A percentile compares a stretch with the other conserved stretches of the same genome.
Conservation (phyloP, 2,888 invertebrate genomes). For the Adelphocoris suturalis region DNA sequence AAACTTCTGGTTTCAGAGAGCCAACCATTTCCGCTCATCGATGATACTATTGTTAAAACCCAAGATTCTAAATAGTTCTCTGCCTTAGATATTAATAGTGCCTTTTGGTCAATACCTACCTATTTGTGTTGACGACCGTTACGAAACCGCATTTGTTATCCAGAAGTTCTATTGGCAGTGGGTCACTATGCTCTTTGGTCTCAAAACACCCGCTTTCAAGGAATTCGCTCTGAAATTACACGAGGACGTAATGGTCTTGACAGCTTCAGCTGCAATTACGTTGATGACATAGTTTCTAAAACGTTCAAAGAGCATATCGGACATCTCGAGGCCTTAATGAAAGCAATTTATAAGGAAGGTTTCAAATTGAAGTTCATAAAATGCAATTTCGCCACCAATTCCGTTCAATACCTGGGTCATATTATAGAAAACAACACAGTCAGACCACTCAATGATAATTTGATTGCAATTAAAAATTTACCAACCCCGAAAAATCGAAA, state of each 20-base stretch:
- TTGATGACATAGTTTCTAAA: neutral
- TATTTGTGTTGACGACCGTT: constrained; percentile 27
- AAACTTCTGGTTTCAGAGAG: constrained; percentile 59
- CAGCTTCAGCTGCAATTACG: neutral
- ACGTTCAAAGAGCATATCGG: neutral
- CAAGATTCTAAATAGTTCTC: constrained; percentile 71
- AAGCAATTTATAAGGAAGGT: no score
- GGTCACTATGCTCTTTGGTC: constrained; percentile 17
- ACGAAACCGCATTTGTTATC: constrained; percentile 45
- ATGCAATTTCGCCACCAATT: no score
- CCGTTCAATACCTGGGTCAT: no score
- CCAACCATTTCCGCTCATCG: constrained; percentile 71
- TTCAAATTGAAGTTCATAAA: constrained; percentile 4
- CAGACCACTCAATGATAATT: no score
- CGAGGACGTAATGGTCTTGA: constrained; percentile 23
- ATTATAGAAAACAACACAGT: no score
- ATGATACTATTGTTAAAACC: constrained; percentile 66
- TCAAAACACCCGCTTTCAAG: constrained; percentile 13
- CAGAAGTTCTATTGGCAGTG: constrained; percentile 15
- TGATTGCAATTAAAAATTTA: no score
- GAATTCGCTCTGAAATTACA: neutral
- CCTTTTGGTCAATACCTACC: constrained; percentile 18
- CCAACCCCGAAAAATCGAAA: no score
- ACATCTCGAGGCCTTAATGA: constrained; percentile 43
- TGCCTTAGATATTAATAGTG: constrained; percentile 25